A percentile compares a stretch with the other conserved stretches of the same genome.
Evolutionary conservation across 2,888 invertebrate species (phyloP).

Genomic region (Campopleginae sp.): DNA sequence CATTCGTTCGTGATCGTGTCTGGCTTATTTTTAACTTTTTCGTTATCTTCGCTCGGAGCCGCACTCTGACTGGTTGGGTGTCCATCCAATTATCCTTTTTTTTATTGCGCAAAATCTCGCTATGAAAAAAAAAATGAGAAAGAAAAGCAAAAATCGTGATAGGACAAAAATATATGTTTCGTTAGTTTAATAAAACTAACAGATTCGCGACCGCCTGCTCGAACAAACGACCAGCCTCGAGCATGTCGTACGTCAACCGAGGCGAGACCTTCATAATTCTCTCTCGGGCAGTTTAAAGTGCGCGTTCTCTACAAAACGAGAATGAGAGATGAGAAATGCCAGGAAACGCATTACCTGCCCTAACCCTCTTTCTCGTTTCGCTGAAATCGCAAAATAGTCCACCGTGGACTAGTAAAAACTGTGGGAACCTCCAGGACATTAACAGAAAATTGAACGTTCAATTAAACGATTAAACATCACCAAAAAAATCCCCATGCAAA

Average conservation of each 20-base stretch:
- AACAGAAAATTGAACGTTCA: constrained; percentile 15
- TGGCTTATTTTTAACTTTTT: constrained; percentile 36
- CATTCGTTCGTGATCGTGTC: constrained; percentile 15
- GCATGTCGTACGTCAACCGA: constrained; percentile 47
- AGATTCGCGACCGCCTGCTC: constrained; percentile 64
- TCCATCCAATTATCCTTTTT: constrained; percentile 12
- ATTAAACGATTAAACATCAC: background rate
- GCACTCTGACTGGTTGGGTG: background rate
- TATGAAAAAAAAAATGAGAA: constrained; percentile 6
- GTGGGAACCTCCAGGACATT: background rate
- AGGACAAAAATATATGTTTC: background rate
- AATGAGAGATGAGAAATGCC: constrained; percentile 36
- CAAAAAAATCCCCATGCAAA: background rate
- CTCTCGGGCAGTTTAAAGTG: constrained; percentile 52
- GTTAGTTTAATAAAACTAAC: constrained; percentile 71
- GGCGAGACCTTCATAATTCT: constrained; percentile 58
- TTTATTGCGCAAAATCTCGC: background rate
- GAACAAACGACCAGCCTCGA: constrained; percentile 46
- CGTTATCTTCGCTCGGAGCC: constrained; percentile 15
- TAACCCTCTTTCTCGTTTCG: constrained; percentile 29
- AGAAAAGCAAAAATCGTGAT: constrained; percentile 18
- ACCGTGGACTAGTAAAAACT: constrained; percentile 3
- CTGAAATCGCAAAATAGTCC: constrained; percentile 36
- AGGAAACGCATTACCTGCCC: constrained; percentile 49
- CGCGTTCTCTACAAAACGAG: constrained; percentile 41